Conservation (phyloP, 2,797 vertebrate genomes). For the Channallabes apus region DNA sequence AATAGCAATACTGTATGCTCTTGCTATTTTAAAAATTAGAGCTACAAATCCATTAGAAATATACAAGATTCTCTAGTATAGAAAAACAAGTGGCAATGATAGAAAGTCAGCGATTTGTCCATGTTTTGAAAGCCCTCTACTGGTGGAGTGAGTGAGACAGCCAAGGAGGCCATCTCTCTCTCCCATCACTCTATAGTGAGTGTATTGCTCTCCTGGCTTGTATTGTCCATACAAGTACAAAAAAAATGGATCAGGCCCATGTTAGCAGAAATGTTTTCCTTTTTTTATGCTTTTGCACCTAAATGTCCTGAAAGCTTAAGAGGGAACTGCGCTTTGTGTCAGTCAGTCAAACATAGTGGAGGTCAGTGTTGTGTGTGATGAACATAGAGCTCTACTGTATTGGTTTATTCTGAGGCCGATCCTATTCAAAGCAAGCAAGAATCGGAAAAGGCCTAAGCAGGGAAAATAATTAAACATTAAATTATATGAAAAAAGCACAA, state of each 20-base stretch:
- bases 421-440: slow-evolving; percentile 58
- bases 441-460: slow-evolving; percentile 42
- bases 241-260: background rate
- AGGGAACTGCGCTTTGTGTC: slow-evolving; percentile 13
- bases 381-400: slow-evolving; percentile 5
- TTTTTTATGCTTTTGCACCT: background rate
- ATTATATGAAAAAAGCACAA: slow-evolving; percentile 71
- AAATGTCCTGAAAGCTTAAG: slow-evolving; percentile 13
- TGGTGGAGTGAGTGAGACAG: slow-evolving; percentile 60
- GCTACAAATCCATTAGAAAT: slow-evolving; percentile 59
- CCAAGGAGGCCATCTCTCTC: slow-evolving; percentile 34
- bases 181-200: slow-evolving; percentile 27
- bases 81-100: slow-evolving; percentile 48
- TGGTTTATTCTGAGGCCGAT: slow-evolving; percentile 13
- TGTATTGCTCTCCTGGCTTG: slow-evolving; percentile 51
- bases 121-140: slow-evolving; percentile 56
- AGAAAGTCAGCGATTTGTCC: slow-evolving; percentile 52
- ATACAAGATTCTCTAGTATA: slow-evolving; percentile 56
- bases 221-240: slow-evolving; percentile 29
- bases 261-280: slow-evolving; percentile 13
- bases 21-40: slow-evolving; percentile 51
- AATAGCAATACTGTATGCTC: background rate
- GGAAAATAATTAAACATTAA: slow-evolving; percentile 63
- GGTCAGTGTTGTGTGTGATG: slow-evolving; percentile 24
- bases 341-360: slow-evolving; percentile 19